Percentiles rank a stretch among this genome's conserved stretches.
Evolutionary conservation across 2,888 invertebrate species (phyloP).

Genomic region (Schizaphis graminum): DNA sequence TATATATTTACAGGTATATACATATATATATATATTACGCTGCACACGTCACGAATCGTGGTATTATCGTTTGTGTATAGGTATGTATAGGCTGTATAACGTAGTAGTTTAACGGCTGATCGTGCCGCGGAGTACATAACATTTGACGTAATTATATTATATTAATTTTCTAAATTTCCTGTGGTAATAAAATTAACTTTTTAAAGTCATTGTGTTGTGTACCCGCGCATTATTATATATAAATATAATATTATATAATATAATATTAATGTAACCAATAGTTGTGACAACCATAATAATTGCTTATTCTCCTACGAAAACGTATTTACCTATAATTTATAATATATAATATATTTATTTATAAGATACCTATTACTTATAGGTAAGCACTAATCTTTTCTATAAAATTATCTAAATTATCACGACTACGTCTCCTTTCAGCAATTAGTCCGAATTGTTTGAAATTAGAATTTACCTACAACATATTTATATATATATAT

Average conservation of each 20-base stretch:
- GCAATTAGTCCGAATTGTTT: neutral
- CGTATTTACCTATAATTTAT: too few relatives aligned
- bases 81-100: too few relatives aligned
- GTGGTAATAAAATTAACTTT: neutral
- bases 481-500: neutral
- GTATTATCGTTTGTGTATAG: neutral
- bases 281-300: neutral
- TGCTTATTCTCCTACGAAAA: neutral
- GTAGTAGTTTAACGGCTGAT: neutral
- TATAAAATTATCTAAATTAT: neutral
- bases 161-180: neutral
- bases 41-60: conserved; percentile 8
- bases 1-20: neutral
- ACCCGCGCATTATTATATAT: neutral
- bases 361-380: too few relatives aligned
- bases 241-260: too few relatives aligned
- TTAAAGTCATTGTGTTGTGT: neutral
- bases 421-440: neutral
- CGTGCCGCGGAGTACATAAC: neutral
- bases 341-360: too few relatives aligned
- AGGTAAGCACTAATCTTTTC: neutral
- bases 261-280: neutral
- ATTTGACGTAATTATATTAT: neutral
- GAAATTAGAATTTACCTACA: neutral
- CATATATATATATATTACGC: neutral